Percentiles rank a stretch among this genome's conserved stretches.
Conservation (phyloP, 2,888 invertebrate genomes). For the Drosophila pullipes region DNA sequence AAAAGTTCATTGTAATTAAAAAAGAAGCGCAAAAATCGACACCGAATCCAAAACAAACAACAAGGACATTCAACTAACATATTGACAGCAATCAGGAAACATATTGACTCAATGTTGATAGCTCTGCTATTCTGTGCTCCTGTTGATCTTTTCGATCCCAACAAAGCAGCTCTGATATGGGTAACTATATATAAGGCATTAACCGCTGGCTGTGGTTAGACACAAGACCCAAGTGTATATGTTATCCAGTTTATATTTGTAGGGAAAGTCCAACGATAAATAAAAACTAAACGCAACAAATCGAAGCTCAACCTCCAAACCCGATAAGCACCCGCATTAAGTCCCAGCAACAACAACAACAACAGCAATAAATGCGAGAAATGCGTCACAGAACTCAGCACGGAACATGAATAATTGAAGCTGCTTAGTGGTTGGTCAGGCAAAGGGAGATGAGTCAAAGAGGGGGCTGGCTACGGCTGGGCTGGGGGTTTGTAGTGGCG, state of each 20-base stretch:
- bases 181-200: constrained; percentile 36
- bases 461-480: neutral
- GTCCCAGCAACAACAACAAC: constrained; percentile 2
- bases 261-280: constrained; percentile 35
- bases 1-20: constrained; percentile 32
- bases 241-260: constrained; percentile 27
- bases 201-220: constrained; percentile 1
- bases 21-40: neutral
- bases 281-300: constrained; percentile 34
- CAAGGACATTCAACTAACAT: constrained; percentile 22
- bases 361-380: constrained; percentile 19
- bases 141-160: constrained; percentile 6
- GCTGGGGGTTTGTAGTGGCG: neutral
- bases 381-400: constrained; percentile 49
- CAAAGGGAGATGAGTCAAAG: neutral
- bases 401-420: constrained; percentile 63
- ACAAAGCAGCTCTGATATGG: constrained; percentile 36
- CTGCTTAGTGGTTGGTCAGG: constrained; percentile 39
- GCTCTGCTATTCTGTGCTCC: neutral
- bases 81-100: constrained; percentile 26
- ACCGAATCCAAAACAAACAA: constrained; percentile 22
- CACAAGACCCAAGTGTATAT: neutral
- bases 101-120: constrained; percentile 15
- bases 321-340: constrained; percentile 58
- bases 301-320: constrained; percentile 52